Conservation (phyloP, 2,797 vertebrate genomes). For the Nothura maculosa region DNA sequence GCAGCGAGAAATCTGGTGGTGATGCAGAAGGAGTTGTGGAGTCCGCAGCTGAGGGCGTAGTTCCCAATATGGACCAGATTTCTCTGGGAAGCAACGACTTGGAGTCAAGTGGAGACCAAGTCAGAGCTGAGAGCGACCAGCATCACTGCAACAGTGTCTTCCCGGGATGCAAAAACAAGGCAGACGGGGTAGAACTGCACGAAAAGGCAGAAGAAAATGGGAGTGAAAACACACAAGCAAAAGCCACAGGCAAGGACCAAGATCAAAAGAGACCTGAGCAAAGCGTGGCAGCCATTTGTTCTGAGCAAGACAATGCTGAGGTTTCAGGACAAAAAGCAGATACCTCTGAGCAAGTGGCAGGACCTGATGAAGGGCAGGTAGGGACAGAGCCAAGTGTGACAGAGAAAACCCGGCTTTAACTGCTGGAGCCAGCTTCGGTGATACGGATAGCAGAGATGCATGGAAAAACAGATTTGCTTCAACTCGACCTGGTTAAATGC, state of each 20-base stretch:
- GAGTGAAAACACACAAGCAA: not conserved
- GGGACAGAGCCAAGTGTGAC: accelerated
- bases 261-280: not conserved
- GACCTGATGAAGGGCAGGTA: not conserved
- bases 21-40: not conserved
- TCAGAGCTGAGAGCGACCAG: not conserved
- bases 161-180: not conserved
- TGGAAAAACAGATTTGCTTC: not conserved
- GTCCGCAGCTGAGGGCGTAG: accelerated
- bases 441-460: not conserved
- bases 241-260: not conserved
- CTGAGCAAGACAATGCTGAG: not conserved
- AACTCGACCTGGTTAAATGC: not conserved
- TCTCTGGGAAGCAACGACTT: not conserved
- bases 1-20: not conserved
- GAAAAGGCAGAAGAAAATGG: not conserved
- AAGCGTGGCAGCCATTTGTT: accelerated
- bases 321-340: not conserved
- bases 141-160: not conserved
- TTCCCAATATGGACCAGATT: not conserved
- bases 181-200: not conserved
- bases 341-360: not conserved
- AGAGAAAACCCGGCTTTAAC: not conserved
- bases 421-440: not conserved
- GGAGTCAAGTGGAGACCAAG: not conserved